Percentiles rank a stretch among this genome's conserved stretches.
Evolutionary conservation across 2,888 invertebrate species (phyloP).

Genomic region (Eupithecia tripunctaria): DNA sequence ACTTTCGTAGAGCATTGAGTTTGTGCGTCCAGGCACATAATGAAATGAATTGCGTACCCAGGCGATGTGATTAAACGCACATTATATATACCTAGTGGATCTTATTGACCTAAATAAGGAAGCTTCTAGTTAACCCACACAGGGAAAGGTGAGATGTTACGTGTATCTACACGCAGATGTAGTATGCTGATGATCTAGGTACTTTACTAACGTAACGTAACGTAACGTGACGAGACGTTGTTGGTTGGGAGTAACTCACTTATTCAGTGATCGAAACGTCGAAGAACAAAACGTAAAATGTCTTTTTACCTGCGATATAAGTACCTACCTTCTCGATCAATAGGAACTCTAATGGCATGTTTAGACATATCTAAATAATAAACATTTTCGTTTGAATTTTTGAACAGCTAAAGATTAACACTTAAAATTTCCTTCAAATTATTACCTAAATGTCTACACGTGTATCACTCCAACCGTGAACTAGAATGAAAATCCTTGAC

Average conservation of each 20-base stretch:
- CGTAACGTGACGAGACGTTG: too few relatives aligned
- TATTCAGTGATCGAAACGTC: not conserved
- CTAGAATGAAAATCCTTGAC: not conserved
- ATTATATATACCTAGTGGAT: conserved; percentile 30
- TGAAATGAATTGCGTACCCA: conserved; percentile 27
- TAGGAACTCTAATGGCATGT: not conserved
- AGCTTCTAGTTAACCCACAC: conserved; percentile 20
- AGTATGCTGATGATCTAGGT: too few relatives aligned
- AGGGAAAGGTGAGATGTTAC: conserved; percentile 18
- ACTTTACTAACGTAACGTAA: too few relatives aligned
- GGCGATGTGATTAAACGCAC: conserved; percentile 30
- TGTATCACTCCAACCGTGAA: not conserved
- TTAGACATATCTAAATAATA: not conserved
- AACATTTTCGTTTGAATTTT: not conserved
- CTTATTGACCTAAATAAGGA: conserved; percentile 34
- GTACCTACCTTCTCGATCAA: not conserved
- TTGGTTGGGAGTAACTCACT: not conserved
- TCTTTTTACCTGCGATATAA: not conserved
- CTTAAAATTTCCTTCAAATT: not conserved
- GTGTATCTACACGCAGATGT: not conserved
- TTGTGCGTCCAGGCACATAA: conserved; percentile 30
- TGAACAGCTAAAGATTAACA: not conserved
- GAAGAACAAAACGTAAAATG: not conserved
- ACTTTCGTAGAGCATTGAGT: conserved; percentile 20
- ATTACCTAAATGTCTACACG: not conserved